These are phyloP conservation scores for Lordiphosa andalusiaca DNA, from an alignment of 2,888 invertebrate genomes.

Conservation along the genomic window DNA sequence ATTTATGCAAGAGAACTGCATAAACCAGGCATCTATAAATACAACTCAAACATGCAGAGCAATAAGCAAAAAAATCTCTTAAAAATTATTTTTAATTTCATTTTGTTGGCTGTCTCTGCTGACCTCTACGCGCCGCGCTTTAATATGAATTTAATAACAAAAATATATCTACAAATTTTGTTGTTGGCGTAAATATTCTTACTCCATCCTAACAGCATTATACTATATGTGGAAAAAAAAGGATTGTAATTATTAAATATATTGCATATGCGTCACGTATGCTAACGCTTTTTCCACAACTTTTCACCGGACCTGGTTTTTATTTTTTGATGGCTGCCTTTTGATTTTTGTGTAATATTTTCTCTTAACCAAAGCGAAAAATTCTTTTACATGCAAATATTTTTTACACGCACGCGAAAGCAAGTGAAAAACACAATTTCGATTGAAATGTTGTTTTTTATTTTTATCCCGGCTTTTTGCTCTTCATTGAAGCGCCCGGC, in stretches of 20 bases:
- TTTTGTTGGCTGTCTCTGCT: no score
- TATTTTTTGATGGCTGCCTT: constrained; percentile 1
- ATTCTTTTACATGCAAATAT: constrained; percentile 49
- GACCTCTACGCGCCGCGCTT: no score
- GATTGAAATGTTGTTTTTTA: constrained; percentile 44
- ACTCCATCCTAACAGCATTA: neutral
- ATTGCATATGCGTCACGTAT: constrained; percentile 44
- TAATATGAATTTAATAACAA: no score
- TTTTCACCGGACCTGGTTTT: constrained; percentile 21
- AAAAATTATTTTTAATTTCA: neutral
- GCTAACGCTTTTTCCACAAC: constrained; percentile 25
- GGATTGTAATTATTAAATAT: constrained; percentile 42
- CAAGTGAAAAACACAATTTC: constrained; percentile 29
- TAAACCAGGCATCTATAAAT: no score
- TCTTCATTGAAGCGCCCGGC: constrained; percentile 48
- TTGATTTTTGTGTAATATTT: constrained; percentile 3
- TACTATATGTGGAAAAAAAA: neutral
- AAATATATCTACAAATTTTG: no score
- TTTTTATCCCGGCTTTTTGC: constrained; percentile 9
- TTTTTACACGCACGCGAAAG: constrained; percentile 21
- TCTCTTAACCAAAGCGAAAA: constrained; percentile 11
- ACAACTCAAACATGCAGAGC: no score
- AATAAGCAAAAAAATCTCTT: neutral
- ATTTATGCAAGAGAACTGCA: no score
- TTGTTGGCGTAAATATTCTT: no score